Evolutionary conservation across 1,140 invertebrate species (phyloP).

Genomic region (Paracyclopina nana): DNA sequence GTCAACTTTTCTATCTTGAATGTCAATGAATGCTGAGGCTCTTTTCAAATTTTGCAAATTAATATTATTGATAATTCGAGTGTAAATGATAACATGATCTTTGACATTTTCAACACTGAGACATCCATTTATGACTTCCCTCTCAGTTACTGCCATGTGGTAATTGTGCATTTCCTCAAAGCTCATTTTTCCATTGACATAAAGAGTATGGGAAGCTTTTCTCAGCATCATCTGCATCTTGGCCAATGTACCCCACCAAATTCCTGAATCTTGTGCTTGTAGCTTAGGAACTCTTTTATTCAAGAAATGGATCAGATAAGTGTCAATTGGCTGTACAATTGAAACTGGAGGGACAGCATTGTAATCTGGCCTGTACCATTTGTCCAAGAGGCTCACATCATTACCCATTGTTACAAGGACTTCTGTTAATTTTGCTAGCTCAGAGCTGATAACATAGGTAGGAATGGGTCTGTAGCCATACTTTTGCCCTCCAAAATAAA

Average conservation of each 20-base stretch:
- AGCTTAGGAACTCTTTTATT: conserved; percentile 59
- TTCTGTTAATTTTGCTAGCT: conserved; percentile 66
- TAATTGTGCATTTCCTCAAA: conserved; percentile 92
- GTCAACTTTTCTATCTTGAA: conserved; percentile 75
- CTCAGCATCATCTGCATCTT: conserved; percentile 87
- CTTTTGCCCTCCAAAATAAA: conserved; percentile 91
- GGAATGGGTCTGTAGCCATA: conserved; percentile 94
- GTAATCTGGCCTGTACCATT: conserved; percentile 89
- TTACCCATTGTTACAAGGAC: conserved; percentile 53
- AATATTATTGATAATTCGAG: conserved; percentile 91
- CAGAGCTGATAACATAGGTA: conserved; percentile 76
- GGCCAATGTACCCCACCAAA: conserved; percentile 89
- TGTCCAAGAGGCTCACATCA: conserved; percentile 63
- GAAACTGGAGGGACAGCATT: conserved; percentile 45
- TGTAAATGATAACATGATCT: conserved; percentile 86
- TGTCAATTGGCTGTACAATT: conserved; percentile 33
- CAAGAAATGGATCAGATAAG: conserved; percentile 14
- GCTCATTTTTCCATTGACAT: conserved; percentile 60
- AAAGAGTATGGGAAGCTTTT: conserved; percentile 68
- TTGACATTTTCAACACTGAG: conserved; percentile 83
- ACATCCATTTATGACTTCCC: conserved; percentile 88
- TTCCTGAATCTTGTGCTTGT: conserved; percentile 81
- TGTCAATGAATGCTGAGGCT: conserved; percentile 82
- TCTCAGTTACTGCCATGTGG: conserved; percentile 98
- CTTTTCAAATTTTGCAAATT: conserved; percentile 85